These are phyloP conservation scores for Drosophila kanapiae DNA, from an alignment of 1,140 invertebrate genomes.

Conservation along the genomic window DNA sequence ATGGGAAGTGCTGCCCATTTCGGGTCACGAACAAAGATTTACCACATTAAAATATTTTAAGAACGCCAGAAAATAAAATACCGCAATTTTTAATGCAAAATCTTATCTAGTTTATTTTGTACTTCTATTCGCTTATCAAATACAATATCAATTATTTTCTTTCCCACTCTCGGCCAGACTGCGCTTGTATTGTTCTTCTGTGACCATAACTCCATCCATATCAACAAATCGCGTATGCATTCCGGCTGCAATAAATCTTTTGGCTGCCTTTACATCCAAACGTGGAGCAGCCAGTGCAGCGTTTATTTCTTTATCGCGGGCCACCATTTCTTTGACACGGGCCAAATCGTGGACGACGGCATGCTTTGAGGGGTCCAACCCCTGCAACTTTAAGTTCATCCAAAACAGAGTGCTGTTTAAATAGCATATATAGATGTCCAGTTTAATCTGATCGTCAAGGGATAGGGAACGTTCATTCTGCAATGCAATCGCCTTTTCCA, in stretches of 20 bases:
- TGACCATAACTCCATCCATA: constrained; percentile 57
- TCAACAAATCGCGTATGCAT: constrained; percentile 56
- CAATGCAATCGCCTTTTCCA: constrained; percentile 22
- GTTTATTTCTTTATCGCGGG: constrained; percentile 57
- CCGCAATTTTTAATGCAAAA: background rate
- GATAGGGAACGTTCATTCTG: constrained; percentile 3
- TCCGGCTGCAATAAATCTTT: constrained; percentile 59
- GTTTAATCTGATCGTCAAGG: constrained; percentile 54
- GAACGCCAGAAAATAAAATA: background rate
- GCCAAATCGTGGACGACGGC: constrained; percentile 52
- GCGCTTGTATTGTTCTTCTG: constrained; percentile 43
- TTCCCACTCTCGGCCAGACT: constrained; percentile 20
- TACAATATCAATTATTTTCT: background rate
- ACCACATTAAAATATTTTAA: background rate
- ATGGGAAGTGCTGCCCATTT: background rate
- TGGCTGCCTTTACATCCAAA: constrained; percentile 52
- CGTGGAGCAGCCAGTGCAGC: constrained; percentile 37
- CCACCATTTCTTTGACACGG: constrained; percentile 55
- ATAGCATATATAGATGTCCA: constrained; percentile 59
- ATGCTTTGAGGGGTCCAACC: constrained; percentile 53
- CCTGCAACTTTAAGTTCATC: constrained; percentile 59
- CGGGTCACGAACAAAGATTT: background rate
- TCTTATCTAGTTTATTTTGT: constrained; percentile 15
- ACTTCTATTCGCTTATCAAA: background rate
- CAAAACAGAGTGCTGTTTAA: constrained; percentile 59